phyloP scores from a whole-genome alignment of 1,140 invertebrate genomes.

The Drosophila baimaii region DNA sequence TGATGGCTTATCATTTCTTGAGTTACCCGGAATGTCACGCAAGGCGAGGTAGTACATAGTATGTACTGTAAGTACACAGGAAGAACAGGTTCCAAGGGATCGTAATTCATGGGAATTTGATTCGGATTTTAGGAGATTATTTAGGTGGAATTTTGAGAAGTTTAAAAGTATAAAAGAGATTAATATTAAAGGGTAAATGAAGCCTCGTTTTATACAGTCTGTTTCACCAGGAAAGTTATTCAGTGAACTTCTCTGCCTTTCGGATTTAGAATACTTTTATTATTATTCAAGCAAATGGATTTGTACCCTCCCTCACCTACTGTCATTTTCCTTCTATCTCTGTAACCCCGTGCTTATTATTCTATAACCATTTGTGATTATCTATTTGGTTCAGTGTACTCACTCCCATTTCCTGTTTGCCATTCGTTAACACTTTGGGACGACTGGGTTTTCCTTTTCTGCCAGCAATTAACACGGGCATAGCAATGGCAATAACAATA shows the following conservation, averaged over 20 bases:
- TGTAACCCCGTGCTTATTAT: background rate
- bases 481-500: constrained; percentile 69
- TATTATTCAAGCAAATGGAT: background rate
- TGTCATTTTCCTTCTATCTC: background rate
- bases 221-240: no score
- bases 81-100: background rate
- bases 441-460: constrained; percentile 66
- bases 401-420: constrained; percentile 58
- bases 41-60: constrained; percentile 16
- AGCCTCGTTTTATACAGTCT: no score
- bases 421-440: constrained; percentile 68
- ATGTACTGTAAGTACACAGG: constrained; percentile 3
- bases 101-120: background rate
- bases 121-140: background rate
- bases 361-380: background rate
- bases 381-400: constrained; percentile 1
- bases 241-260: no score
- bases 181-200: no score
- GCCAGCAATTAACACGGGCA: constrained; percentile 74
- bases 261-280: no score
- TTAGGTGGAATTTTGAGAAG: background rate
- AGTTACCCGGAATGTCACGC: constrained; percentile 42
- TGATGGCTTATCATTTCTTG: constrained; percentile 50
- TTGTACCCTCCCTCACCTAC: background rate
- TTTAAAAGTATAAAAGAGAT: no score